phyloP scores from a whole-genome alignment of 2,113 vertebrate species.

The Gallinago undulata region DNA sequence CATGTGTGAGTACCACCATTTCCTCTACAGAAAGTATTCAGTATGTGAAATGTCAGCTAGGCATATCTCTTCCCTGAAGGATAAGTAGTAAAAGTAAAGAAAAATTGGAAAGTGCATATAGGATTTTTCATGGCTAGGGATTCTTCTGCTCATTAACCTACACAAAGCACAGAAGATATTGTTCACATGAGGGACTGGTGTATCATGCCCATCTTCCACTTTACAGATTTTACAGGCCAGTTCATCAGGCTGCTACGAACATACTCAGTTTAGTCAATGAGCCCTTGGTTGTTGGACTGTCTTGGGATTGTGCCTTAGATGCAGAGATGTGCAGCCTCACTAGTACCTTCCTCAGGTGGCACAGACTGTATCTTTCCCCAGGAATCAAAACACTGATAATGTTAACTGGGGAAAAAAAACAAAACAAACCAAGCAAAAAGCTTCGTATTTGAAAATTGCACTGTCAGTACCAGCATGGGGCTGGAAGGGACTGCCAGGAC shows the following conservation, averaged over 20 bases:
- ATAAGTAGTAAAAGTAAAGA: neutral
- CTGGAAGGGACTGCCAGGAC: neutral
- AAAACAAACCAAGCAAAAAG: neutral
- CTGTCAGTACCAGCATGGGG: neutral
- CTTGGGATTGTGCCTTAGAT: neutral
- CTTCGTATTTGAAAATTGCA: neutral
- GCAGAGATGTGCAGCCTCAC: neutral
- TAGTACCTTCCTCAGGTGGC: neutral
- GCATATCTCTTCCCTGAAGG: neutral
- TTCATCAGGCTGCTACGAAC: neutral
- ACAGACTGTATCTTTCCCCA: neutral
- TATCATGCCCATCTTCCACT: neutral
- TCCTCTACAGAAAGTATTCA: neutral
- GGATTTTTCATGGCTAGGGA: neutral
- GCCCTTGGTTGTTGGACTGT: neutral
- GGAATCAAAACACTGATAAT: rapidly evolving
- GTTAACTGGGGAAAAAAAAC: neutral
- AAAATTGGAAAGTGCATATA: neutral
- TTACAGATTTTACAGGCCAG: neutral
- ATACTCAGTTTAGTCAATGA: neutral
- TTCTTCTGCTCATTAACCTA: neutral
- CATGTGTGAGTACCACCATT: neutral
- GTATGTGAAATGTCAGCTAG: neutral
- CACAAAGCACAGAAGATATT: neutral
- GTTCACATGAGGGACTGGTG: neutral